Base-by-base conservation (phyloP, 2,797 vertebrate species). In the Mionectes olivaceus region DNA sequence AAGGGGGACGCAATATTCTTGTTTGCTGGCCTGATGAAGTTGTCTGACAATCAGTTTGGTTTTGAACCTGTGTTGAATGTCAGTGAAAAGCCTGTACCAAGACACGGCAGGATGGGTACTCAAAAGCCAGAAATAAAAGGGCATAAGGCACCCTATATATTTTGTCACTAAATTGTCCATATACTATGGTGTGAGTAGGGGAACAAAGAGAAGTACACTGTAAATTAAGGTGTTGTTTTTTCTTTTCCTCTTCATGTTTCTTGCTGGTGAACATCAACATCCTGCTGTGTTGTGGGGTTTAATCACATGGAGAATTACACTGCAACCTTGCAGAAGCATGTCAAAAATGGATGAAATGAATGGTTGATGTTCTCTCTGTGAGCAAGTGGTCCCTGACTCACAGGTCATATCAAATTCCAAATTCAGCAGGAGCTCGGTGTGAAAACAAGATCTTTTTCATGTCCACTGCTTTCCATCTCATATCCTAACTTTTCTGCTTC, bases 191-290 rank as follows among this genome's bases (percentile, higher is more conserved):
- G 12, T 59, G 41, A 52, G 7, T 19, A 7, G 7, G 10, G 22
- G 28, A 78, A 71, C 12, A 55, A 59, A 65, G 22, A 21, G 11
- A 85, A 74, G 3, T 55, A 28, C 3, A 6, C 3, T 5, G 3
- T 35, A 53, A 76, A 4, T 4, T 11, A 22, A 19, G 3, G 1
- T 15, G 3, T 19, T 39, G 2, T 0, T 2, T 46, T 28, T 11
- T 25, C 46, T 50, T 24, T 47, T 5, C 3, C 11, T 32, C 3
- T 47, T 46, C 50, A 28, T 35, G 2, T 83, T 80, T 73, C 47
- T 85, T 46, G 13, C 13, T 69, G 47, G 32, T 33, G 33, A 67
- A 47, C 6, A 2, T 37, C 19, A 77, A 7, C 28, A 68, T 37
- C n/a, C 57, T 43, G 6, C n/a, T 70, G n/a, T 78, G 17, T 19